Evolutionary conservation across 2,797 vertebrate species (phyloP).

Genomic region (Bucorvus abyssinicus): DNA sequence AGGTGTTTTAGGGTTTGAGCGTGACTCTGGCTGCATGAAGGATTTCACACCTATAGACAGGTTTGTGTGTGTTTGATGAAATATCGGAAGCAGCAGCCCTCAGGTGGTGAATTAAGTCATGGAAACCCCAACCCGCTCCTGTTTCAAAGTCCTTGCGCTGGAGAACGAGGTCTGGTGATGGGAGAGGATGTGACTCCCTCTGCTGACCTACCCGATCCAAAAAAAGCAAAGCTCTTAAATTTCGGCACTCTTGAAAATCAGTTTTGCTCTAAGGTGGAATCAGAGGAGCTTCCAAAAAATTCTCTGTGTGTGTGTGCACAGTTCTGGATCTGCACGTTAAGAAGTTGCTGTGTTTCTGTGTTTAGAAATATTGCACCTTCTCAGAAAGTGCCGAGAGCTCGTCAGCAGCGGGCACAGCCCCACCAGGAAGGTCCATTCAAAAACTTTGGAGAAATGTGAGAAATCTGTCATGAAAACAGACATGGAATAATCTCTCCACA

Average conservation of each 20-base stretch:
- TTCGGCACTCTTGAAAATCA: not conserved
- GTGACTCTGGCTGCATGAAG: not conserved
- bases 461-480: not conserved
- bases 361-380: not conserved
- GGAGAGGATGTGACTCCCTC: slow-evolving; percentile 11
- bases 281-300: not conserved
- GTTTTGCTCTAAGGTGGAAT: not conserved
- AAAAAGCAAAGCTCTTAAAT: not conserved
- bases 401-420: not conserved
- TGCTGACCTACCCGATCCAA: not conserved
- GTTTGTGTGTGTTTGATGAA: not conserved
- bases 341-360: not conserved
- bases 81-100: not conserved
- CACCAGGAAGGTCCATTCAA: not conserved
- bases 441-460: not conserved
- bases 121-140: not conserved
- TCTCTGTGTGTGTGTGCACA: not conserved
- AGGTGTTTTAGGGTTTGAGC: not conserved
- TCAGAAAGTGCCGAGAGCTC: not conserved
- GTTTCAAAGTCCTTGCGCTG: not conserved
- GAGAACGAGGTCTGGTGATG: not conserved
- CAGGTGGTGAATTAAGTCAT: not conserved
- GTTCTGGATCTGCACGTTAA: not conserved
- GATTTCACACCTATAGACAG: not conserved
- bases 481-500: not conserved